Conservation (phyloP, 2,797 vertebrate species). For the Melanogrammus aeglefinus region DNA sequence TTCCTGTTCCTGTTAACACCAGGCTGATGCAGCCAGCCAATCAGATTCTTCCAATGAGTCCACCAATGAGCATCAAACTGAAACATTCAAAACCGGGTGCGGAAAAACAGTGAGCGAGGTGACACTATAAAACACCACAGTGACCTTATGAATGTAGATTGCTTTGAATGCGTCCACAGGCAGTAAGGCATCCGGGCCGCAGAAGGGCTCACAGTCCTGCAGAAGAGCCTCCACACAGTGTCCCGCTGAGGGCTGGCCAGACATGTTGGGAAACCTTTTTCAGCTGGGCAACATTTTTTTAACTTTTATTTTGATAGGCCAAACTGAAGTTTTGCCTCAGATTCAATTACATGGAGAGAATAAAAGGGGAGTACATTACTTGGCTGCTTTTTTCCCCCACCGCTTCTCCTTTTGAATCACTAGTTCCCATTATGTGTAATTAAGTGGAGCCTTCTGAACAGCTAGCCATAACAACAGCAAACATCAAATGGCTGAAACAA, state of each 20-base stretch:
- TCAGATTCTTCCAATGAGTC: background rate
- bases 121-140: constrained; percentile 16
- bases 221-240: constrained; percentile 15
- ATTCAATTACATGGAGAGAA: background rate
- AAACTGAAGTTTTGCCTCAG: background rate
- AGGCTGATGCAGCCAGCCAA: background rate
- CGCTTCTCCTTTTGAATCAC: background rate
- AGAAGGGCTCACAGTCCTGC: constrained; percentile 44
- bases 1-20: background rate
- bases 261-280: background rate
- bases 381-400: constrained; percentile 16
- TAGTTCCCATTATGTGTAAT: background rate
- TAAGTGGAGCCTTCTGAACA: background rate
- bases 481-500: constrained; percentile 2
- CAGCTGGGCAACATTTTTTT: background rate
- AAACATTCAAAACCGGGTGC: background rate
- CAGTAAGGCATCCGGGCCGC: constrained; percentile 53
- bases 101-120: background rate
- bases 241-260: constrained; percentile 31
- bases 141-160: constrained; percentile 39
- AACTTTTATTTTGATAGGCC: background rate
- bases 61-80: background rate
- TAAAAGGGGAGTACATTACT: constrained; percentile 2
- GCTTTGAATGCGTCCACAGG: constrained; percentile 50
- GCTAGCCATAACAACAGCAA: constrained; percentile 13